Base-by-base conservation (phyloP, 2,113 vertebrate species). In the Ctenomys sociabilis region DNA sequence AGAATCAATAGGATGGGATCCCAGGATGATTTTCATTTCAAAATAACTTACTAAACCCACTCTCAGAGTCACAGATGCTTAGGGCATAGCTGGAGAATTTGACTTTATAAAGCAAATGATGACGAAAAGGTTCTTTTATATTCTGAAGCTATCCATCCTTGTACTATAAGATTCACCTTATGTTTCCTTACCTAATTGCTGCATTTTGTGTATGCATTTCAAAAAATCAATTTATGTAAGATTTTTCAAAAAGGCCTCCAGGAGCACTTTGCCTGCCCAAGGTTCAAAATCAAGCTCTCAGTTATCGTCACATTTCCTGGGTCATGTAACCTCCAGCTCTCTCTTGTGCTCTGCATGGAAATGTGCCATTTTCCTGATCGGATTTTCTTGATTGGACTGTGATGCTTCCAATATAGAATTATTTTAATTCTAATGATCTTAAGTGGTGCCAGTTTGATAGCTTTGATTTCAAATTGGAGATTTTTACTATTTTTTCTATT, bases 291-390 rank as follows among this genome's bases (percentile, higher is more conserved):
- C 70, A 59, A 17, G 19, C 70, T 81, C 77, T 91, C 28, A 13
- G n/a, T 49, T 80, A 68, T 19, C 28, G 45, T 21, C 2, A 7
- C 7, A 28, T 14, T 66, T 85, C 32, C 70, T 30, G 13, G 40
- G 7, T 45, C 84, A 40, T 75, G 73, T 7, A 22, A 86, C 54
- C 45, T 93, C 24, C 57, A 0, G 24, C 3, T 88, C 45, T 43
- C 24, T 32, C 70, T 63, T 37, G 28, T 52, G 66, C 64, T 88
- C 28, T 57, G 85, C 26, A 8, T 22, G 54, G 45, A 24, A 68
- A 66, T 70, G 54, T 64, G 68, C 19, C 84, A 2, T 68, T 96
- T 88, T 95, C 95, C 91, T 94, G 77, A 85, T 70, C 24, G 6
- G 86, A 19, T 84, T 92, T 86, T 94, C 87, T 94, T 85, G 32